A percentile compares a stretch with the other conserved stretches of the same genome.
These are phyloP conservation scores for Nautilus pompilius DNA, from an alignment of 1,140 invertebrate genomes.

Conservation along the genomic window DNA sequence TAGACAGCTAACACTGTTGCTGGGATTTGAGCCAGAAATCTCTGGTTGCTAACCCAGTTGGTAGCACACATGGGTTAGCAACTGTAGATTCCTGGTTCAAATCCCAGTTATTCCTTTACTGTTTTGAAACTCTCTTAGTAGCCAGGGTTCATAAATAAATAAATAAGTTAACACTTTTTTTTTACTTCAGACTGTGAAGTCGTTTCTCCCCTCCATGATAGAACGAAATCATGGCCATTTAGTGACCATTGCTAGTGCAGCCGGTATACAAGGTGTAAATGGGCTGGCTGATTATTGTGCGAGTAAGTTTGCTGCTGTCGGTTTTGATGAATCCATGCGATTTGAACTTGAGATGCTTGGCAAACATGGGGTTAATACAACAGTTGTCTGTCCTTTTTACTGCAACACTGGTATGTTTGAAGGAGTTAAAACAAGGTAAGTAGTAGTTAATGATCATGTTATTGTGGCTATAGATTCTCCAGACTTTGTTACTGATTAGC, in stretches of 20 bases:
- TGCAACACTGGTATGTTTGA: slow-evolving; percentile 96
- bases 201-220: slow-evolving; percentile 79
- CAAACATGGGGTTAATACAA: slow-evolving; percentile 72
- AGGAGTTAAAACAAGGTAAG: slow-evolving; percentile 77
- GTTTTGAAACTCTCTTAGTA: too few relatives aligned
- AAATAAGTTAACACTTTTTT: too few relatives aligned
- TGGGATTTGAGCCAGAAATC: too few relatives aligned
- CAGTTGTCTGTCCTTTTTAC: slow-evolving; percentile 90
- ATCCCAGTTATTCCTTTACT: too few relatives aligned
- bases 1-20: too few relatives aligned
- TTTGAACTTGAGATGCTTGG: slow-evolving; percentile 36
- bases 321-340: slow-evolving; percentile 74
- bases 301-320: slow-evolving; percentile 90
- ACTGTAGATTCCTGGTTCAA: too few relatives aligned
- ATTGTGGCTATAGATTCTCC: too few relatives aligned
- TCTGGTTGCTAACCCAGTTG: too few relatives aligned
- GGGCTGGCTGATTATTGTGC: slow-evolving; percentile 93
- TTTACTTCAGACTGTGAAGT: slow-evolving; percentile 63
- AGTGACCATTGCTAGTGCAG: slow-evolving; percentile 90
- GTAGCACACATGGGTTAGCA: too few relatives aligned
- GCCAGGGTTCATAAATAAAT: too few relatives aligned
- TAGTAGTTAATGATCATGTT: background rate
- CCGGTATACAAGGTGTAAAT: slow-evolving; percentile 63
- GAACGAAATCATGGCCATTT: slow-evolving; percentile 82
- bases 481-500: too few relatives aligned